Base-by-base conservation (phyloP, 2,888 invertebrate genomes). In the Steinernema scapterisci region DNA sequence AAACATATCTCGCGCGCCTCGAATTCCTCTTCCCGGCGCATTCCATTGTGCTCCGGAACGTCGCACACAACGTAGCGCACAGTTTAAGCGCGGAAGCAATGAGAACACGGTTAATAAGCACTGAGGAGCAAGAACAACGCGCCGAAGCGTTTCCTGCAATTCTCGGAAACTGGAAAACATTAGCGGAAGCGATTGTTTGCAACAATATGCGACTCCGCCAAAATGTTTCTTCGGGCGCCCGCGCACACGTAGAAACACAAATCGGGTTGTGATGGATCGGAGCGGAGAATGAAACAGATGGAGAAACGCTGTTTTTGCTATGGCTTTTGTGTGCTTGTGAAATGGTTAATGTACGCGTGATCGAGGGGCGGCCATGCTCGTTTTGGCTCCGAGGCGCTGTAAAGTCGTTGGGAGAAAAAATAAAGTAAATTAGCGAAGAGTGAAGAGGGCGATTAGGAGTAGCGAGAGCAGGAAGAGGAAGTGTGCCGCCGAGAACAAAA, bases 21-120 rank as follows among this genome's bases (percentile, higher is more conserved):
- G 63, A 63, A 63, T 63, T 63, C 63, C 63, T 27, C 63, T 27
- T 13, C 48, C 13, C 25, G 25, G 21, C 63, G 63, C 63, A 63
- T 63, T 63, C 63, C 63, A 63, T 31, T 63, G 63, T 63, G 63
- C 63, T 25, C 54, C 63, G 63, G 63, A 63, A 63, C 63, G 63
- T 38, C 63, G 27, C 38, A 11, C 31, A 11, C 25, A 13, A 23
- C 54, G 54, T 25, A 19, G 63, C 63, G 38, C 38, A 38, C 38
- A 38, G 38, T 38, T 38, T 38, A 38, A 38, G 38, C 38, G 38
- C 38, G 5, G 38, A 38, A 38, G 38, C 38, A 38, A 38, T 38
- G 63, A 63, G 63, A 63, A 63, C 63, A 48, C 48, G 25, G 27
- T 31, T 31, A 31, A 63, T 16, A 11, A 27, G 63, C 31, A 31